Percentiles rank a stretch among this genome's conserved stretches.
phyloP scores from a whole-genome alignment of 2,888 invertebrate species.

The Dastarcus helophoroides region DNA sequence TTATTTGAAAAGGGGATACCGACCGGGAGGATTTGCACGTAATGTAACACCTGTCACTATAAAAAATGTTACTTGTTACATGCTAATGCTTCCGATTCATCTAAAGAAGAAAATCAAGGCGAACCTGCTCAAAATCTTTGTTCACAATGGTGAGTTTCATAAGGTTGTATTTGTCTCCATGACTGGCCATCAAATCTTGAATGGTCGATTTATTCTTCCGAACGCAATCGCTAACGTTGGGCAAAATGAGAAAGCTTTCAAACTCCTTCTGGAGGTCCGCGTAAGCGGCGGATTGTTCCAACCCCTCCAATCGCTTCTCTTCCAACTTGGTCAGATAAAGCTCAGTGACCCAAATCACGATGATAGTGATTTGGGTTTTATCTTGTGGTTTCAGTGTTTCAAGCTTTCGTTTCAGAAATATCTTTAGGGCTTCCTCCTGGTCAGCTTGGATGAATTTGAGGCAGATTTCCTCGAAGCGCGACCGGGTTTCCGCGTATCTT shows the following conservation, averaged over 20 bases:
- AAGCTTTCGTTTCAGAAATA: constrained; percentile 75
- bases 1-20: too few species aligned
- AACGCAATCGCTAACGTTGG: constrained; percentile 67
- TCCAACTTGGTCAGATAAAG: constrained; percentile 83
- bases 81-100: too few species aligned
- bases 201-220: constrained; percentile 71
- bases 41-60: too few species aligned
- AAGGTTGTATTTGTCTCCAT: constrained; percentile 86
- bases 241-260: constrained; percentile 59
- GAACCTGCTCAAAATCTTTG: constrained; percentile 75
- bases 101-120: too few species aligned
- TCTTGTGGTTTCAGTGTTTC: constrained; percentile 60
- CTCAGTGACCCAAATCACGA: constrained; percentile 92
- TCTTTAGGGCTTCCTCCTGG: constrained; percentile 76
- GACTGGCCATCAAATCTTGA: constrained; percentile 84
- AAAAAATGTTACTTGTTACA: too few species aligned
- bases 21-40: too few species aligned
- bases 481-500: constrained; percentile 80
- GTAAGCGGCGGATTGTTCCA: constrained; percentile 37
- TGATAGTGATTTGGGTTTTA: constrained; percentile 80
- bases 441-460: constrained; percentile 73
- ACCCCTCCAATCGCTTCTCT: constrained; percentile 44
- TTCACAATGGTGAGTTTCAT: constrained; percentile 78
- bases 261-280: constrained; percentile 61
- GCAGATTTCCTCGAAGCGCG: constrained; percentile 89